These are phyloP conservation scores for Gouania willdenowi DNA, from an alignment of 2,797 vertebrate species.

Conservation along the genomic window DNA sequence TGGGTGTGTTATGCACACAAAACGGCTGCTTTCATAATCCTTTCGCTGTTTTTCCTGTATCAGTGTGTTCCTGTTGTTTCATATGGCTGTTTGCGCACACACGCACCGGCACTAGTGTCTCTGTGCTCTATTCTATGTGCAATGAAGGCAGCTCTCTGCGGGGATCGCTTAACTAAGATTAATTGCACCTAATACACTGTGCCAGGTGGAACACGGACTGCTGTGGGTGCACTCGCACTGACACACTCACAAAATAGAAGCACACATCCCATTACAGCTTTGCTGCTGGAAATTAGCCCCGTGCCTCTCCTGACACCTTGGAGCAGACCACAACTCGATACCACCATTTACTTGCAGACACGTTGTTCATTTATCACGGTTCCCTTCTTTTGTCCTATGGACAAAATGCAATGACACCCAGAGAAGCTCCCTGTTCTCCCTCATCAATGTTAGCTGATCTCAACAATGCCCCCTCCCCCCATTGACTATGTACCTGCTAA, in stretches of 20 bases:
- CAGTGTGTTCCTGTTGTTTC: slow-evolving; percentile 7
- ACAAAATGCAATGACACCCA: slow-evolving; percentile 34
- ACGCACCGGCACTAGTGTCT: slow-evolving; percentile 3
- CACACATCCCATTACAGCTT: slow-evolving; percentile 62
- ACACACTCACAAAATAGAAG: slow-evolving; percentile 35
- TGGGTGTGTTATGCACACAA: slow-evolving; percentile 33
- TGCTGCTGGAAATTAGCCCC: slow-evolving; percentile 61
- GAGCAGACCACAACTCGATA: slow-evolving; percentile 62
- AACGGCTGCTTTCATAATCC: slow-evolving; percentile 33
- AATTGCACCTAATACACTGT: slow-evolving; percentile 76
- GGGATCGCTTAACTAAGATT: slow-evolving; percentile 78
- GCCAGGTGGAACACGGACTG: slow-evolving; percentile 68
- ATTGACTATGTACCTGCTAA: no score
- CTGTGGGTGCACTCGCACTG: slow-evolving; percentile 22
- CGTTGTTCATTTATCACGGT: slow-evolving; percentile 65
- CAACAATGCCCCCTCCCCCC: slow-evolving; percentile 19
- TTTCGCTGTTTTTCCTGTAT: slow-evolving; percentile 5
- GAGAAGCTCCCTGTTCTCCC: slow-evolving; percentile 28
- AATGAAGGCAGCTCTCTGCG: slow-evolving; percentile 43
- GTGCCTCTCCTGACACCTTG: slow-evolving; percentile 48
- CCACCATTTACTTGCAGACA: slow-evolving; percentile 63
- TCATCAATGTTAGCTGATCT: slow-evolving; percentile 44
- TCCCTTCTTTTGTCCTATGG: slow-evolving; percentile 20
- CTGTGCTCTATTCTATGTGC: slow-evolving; percentile 17
- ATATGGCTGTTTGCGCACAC: slow-evolving; percentile 18